Percentiles rank a stretch among this genome's conserved stretches.
These are phyloP conservation scores for Melolontha melolontha DNA, from an alignment of 2,888 invertebrate species.

Conservation along the genomic window DNA sequence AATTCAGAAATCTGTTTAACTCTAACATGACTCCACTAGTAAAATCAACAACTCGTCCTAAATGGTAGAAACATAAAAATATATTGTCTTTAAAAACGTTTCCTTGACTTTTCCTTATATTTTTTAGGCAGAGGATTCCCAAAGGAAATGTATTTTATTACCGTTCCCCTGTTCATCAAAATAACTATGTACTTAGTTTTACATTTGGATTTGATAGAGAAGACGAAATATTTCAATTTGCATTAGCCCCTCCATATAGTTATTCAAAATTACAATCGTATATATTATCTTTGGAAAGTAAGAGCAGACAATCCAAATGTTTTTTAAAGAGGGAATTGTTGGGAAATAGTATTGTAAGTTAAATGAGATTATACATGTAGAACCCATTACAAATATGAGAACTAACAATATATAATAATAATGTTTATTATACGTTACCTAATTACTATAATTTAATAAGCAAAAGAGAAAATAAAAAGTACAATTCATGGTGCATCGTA, in stretches of 20 bases:
- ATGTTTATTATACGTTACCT: too few relatives aligned
- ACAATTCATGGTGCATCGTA: too few relatives aligned
- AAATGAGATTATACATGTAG: neutral
- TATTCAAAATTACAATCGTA: constrained; percentile 91
- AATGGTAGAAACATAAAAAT: constrained; percentile 77
- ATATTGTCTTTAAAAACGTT: neutral
- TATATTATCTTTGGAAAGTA: constrained; percentile 78
- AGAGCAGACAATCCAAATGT: constrained; percentile 67
- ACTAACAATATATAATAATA: too few relatives aligned
- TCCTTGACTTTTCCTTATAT: neutral
- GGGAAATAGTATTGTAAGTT: constrained; percentile 73
- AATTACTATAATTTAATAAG: too few relatives aligned
- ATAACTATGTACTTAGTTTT: constrained; percentile 92
- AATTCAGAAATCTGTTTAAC: constrained; percentile 88
- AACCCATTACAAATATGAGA: too few relatives aligned
- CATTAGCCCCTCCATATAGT: constrained; percentile 95
- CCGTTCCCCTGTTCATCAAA: constrained; percentile 87
- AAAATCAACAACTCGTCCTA: constrained; percentile 88
- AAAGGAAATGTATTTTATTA: constrained; percentile 92
- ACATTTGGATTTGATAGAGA: constrained; percentile 95
- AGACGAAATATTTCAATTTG: constrained; percentile 95
- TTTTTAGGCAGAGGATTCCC: constrained; percentile 79
- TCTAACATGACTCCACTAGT: constrained; percentile 94
- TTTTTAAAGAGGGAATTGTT: constrained; percentile 79
- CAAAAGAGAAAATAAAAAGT: too few relatives aligned